phyloP scores from a whole-genome alignment of 1,140 invertebrate genomes.

The Drosophila prosaltans region DNA sequence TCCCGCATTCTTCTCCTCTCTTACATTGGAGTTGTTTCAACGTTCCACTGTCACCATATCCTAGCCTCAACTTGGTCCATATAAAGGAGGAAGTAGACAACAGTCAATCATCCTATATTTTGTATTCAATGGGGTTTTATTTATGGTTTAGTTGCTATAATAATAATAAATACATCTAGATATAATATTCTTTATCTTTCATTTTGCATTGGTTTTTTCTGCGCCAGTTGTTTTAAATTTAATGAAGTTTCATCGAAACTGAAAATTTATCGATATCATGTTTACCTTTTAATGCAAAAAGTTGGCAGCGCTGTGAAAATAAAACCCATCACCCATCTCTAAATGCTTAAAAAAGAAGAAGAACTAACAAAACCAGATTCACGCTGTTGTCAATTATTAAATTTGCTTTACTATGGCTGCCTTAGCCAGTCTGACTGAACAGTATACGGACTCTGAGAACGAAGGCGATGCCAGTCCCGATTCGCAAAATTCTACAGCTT shows the following conservation, averaged over 20 bases:
- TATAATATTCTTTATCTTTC: neutral
- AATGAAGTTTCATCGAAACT: too few species aligned
- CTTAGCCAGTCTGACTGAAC: slow-evolving; percentile 90
- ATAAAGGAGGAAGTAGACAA: neutral
- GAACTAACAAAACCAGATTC: neutral
- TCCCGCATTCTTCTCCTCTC: slow-evolving; percentile 92
- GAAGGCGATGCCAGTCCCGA: slow-evolving; percentile 85
- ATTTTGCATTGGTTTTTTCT: too few species aligned
- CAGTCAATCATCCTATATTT: neutral
- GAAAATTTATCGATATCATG: too few species aligned
- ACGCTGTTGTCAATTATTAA: slow-evolving; percentile 11
- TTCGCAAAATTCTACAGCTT: slow-evolving; percentile 73
- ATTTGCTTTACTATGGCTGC: slow-evolving; percentile 78
- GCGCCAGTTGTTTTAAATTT: too few species aligned
- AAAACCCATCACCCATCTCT: neutral
- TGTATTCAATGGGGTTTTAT: neutral
- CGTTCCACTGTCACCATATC: slow-evolving; percentile 84
- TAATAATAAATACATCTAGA: neutral
- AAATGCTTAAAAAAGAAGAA: neutral
- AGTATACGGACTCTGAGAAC: slow-evolving; percentile 93
- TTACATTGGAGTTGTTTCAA: slow-evolving; percentile 92
- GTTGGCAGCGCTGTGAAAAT: neutral
- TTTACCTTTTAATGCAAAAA: neutral
- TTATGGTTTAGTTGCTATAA: neutral
- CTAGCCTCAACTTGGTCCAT: slow-evolving; percentile 20